Conservation (phyloP, 2,797 vertebrate species). For the Myiotriccus ornatus region DNA sequence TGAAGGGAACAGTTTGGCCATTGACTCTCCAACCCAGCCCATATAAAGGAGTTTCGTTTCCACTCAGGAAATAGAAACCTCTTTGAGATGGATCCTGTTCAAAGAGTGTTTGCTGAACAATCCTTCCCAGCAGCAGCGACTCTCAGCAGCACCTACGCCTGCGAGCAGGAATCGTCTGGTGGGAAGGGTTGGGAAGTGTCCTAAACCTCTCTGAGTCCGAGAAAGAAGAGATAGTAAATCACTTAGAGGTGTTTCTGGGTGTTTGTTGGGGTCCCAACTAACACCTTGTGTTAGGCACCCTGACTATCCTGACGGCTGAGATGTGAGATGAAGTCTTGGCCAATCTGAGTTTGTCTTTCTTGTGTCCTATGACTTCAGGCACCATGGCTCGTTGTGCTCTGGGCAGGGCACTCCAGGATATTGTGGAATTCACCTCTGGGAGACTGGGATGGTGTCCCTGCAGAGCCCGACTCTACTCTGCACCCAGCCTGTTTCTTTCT, state of each 20-base stretch:
- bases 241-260: neutral
- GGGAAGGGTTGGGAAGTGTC: neutral
- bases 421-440: neutral
- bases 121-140: neutral
- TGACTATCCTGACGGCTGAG: accelerated
- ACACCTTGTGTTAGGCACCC: accelerated
- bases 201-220: neutral
- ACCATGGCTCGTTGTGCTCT: accelerated
- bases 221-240: neutral
- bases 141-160: neutral
- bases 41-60: constrained; percentile 17
- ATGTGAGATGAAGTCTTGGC: neutral
- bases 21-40: neutral
- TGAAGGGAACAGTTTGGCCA: constrained; percentile 38
- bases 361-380: neutral
- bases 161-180: neutral
- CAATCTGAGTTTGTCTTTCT: neutral
- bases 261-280: accelerated
- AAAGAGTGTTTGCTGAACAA: neutral
- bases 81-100: constrained; percentile 12
- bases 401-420: neutral
- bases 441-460: neutral
- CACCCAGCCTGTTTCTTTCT: neutral
- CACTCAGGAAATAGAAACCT: constrained; percentile 16
- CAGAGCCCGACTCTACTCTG: neutral